Base-by-base conservation (phyloP, 2,888 invertebrate genomes). In the Pollenia angustigena region DNA sequence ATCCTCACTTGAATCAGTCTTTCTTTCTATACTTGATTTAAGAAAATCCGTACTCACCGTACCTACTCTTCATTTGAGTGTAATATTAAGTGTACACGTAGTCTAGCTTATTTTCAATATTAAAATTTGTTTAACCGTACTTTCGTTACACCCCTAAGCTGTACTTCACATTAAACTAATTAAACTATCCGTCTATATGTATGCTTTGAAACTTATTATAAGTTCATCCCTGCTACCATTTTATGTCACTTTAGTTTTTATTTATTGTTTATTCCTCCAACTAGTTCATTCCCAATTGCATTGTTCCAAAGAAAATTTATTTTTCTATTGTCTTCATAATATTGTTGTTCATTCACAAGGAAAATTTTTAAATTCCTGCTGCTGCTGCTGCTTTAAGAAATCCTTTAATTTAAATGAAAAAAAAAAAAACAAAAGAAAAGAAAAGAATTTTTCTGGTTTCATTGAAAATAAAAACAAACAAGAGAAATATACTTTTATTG, bases 281-380 rank as follows among this genome's bases (percentile, higher is more conserved):
- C n/a, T 42, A 75, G 62, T 75, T 52, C 42, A 60, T 60, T 74
- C 16, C 40, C 23, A 72, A 58, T 9, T 58, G 58, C 32, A 72
- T 64, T 42, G 18, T 4, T 58, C 8, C 7, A 32, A 1, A 12
- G 23, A 2, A 58, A 32, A 58, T 58, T 32, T 71, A 71, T 44
- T 32, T 11, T 8, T 44, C 16, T 32, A 48, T 74, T 58, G 72
- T n/a, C 8, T 46, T 23, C 46, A n/a, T n/a, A 46, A 72, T 46
- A 4, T 10, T 58, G 23, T 16, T 62, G 44, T 78, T 66, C 16
- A 48, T 10, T 66, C 32, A 46, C n/a, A 16, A 56, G 66, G 10
- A 66, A 66, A 78, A 66, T 46, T 48, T 40, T 40, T 64, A 23
- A 7, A 16, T n/a, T 44, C 16, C 44, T n/a, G 2, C n/a, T 32